A percentile compares a stretch with the other conserved stretches of the same genome.
phyloP scores from a whole-genome alignment of 2,797 vertebrate species.

The Catharus ustulatus region DNA sequence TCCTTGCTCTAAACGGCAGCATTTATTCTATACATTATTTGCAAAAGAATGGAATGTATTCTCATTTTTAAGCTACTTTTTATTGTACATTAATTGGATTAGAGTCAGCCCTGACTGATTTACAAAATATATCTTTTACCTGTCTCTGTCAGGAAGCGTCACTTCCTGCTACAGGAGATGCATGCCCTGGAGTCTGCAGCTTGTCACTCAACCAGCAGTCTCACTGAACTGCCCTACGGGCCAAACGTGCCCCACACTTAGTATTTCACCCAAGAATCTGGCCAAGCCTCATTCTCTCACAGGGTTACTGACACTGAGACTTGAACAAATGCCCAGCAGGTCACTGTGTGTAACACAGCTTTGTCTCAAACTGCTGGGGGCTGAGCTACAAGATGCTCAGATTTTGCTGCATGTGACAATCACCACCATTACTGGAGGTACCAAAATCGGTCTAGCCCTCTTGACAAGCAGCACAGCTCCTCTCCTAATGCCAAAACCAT shows the following conservation, averaged over 20 bases:
- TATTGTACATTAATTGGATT: neutral
- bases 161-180: neutral
- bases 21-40: neutral
- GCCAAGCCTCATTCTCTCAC: neutral
- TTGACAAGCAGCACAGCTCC: neutral
- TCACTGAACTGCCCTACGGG: neutral
- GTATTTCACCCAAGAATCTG: neutral
- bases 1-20: neutral
- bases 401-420: neutral
- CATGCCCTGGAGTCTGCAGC: neutral
- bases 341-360: neutral
- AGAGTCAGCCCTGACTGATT: neutral
- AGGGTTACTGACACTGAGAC: neutral
- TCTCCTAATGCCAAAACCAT: neutral
- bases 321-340: neutral
- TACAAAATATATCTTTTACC: neutral
- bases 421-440: neutral
- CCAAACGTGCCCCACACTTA: fast-evolving
- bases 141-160: neutral
- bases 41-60: conserved; percentile 58
- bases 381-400: neutral
- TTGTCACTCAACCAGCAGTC: neutral
- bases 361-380: neutral
- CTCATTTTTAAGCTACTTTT: neutral
- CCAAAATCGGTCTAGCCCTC: neutral